Evolutionary conservation across 2,797 vertebrate species (phyloP).

Genomic region (Chelon auratus): DNA sequence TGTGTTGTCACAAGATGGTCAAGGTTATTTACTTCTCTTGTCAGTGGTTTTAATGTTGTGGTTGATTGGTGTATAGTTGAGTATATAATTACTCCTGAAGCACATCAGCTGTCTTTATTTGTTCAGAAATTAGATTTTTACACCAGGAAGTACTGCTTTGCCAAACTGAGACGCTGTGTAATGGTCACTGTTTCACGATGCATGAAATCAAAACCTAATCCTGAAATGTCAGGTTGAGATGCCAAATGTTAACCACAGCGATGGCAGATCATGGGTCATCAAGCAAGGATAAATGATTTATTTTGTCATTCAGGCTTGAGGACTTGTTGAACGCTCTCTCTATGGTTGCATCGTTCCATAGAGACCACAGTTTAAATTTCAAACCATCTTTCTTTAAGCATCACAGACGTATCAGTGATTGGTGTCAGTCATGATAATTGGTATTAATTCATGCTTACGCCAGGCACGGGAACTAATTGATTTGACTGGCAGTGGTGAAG

Average conservation of each 20-base stretch:
- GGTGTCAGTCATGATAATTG: conserved; percentile 37
- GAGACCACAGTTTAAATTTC: background rate
- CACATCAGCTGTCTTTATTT: conserved; percentile 10
- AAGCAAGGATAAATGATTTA: too few species aligned
- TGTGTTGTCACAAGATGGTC: too few species aligned
- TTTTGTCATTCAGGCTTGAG: background rate
- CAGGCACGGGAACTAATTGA: conserved; percentile 46
- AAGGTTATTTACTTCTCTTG: too few species aligned
- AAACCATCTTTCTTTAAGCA: background rate
- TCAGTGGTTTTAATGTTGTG: too few species aligned
- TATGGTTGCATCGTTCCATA: background rate
- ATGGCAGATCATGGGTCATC: too few species aligned
- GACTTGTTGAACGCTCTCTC: background rate
- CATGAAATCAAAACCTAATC: too few species aligned
- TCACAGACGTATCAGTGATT: conserved; percentile 20
- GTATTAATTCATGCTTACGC: conserved; percentile 54
- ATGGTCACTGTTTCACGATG: background rate
- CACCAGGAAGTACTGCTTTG: background rate
- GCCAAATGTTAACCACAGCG: too few species aligned
- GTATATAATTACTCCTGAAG: conserved; percentile 10
- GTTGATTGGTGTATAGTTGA: background rate
- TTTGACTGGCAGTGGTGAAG: conserved; percentile 36
- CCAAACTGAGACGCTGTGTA: too few species aligned
- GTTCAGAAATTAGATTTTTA: background rate
- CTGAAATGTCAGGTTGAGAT: background rate